Conservation (phyloP, 1,140 invertebrate species). For the Metaphire vulgaris region DNA sequence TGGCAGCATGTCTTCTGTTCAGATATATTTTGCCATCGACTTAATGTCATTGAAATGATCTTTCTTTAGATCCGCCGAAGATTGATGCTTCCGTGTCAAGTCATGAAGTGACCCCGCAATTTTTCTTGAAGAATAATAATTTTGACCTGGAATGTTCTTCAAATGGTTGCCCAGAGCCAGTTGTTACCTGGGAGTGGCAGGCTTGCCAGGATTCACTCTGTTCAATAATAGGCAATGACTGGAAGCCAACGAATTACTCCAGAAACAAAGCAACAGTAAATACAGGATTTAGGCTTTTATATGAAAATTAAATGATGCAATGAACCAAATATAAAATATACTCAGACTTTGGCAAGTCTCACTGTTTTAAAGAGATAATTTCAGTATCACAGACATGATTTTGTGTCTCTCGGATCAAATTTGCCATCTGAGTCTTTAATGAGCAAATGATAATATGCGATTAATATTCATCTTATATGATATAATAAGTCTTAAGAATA, state of each 20-base stretch:
- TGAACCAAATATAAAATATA: no score
- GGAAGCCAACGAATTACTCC: background rate
- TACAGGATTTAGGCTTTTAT: background rate
- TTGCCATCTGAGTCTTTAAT: background rate
- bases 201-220: background rate
- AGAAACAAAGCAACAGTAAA: background rate
- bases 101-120: no score
- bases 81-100: no score
- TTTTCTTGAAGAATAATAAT: background rate
- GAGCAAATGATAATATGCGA: no score
- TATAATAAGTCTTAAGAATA: no score
- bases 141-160: background rate
- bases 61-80: no score
- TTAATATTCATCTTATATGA: no score
- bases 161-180: background rate
- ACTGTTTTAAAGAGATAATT: background rate
- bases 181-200: background rate
- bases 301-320: background rate
- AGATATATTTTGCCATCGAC: no score
- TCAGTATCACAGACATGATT: background rate
- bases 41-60: no score
- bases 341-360: no score
- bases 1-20: no score
- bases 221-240: background rate
- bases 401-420: background rate